These are phyloP conservation scores for Mormyrus proboscirostris DNA, from an alignment of 2,797 vertebrate genomes.

Conservation along the genomic window DNA sequence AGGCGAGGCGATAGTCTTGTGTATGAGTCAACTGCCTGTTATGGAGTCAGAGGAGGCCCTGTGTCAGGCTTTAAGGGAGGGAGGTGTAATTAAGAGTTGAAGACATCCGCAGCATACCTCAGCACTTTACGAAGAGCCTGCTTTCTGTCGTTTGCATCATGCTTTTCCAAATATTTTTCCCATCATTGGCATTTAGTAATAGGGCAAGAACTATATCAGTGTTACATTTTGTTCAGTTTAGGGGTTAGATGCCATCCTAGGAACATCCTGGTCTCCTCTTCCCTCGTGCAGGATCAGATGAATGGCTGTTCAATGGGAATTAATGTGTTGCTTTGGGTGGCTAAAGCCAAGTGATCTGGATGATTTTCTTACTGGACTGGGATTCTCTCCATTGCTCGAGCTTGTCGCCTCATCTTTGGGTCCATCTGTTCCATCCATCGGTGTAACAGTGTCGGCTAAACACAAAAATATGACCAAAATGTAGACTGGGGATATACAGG, in stretches of 20 bases:
- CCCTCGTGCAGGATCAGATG: background rate
- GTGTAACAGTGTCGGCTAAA: background rate
- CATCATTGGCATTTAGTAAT: background rate
- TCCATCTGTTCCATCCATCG: background rate
- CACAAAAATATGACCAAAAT: background rate
- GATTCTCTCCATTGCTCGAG: background rate
- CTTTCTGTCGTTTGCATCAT: background rate
- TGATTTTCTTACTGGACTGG: background rate
- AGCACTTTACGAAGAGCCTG: background rate
- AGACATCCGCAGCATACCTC: background rate
- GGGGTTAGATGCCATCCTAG: background rate
- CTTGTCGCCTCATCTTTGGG: background rate
- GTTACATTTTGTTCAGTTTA: background rate
- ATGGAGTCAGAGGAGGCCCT: background rate
- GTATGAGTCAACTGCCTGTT: slow-evolving; percentile 10
- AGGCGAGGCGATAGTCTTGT: slow-evolving; percentile 15
- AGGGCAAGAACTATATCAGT: background rate
- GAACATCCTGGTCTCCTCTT: background rate
- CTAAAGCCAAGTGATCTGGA: background rate
- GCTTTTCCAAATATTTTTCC: background rate
- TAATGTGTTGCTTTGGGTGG: background rate
- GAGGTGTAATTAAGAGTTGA: slow-evolving; percentile 29
- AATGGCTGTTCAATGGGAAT: background rate
- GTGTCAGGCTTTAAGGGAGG: background rate
- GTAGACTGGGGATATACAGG: background rate